phyloP scores from a whole-genome alignment of 2,888 invertebrate species.

The Petrolisthes cinctipes region DNA sequence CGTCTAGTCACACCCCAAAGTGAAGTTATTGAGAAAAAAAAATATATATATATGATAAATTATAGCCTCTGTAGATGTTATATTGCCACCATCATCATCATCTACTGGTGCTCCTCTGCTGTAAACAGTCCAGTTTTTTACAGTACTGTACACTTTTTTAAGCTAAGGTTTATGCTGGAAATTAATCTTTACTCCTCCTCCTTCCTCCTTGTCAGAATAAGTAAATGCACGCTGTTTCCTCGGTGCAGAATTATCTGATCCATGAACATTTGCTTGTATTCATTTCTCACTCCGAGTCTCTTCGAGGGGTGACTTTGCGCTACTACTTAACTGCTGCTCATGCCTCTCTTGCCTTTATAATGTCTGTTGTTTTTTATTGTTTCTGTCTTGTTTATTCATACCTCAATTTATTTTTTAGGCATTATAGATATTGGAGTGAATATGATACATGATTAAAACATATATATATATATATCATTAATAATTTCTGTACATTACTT shows the following conservation, averaged over 20 bases:
- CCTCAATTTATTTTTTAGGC: constrained; percentile 44
- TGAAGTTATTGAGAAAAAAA: constrained; percentile 54
- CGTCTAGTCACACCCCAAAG: constrained; percentile 63
- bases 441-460: constrained; percentile 32
- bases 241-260: neutral
- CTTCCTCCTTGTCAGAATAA: constrained; percentile 21
- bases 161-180: constrained; percentile 38
- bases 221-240: constrained; percentile 19
- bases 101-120: constrained; percentile 52
- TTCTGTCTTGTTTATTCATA: constrained; percentile 47
- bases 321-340: constrained; percentile 41
- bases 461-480: constrained; percentile 27
- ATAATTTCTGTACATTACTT: constrained; percentile 19
- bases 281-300: neutral
- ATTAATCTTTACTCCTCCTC: neutral
- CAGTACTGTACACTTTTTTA: constrained; percentile 16
- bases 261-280: neutral
- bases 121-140: constrained; percentile 36
- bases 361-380: constrained; percentile 30
- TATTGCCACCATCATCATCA: constrained; percentile 26
- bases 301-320: constrained; percentile 33
- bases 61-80: constrained; percentile 49
- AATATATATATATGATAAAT: constrained; percentile 28
- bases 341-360: constrained; percentile 45
- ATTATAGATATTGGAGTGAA: constrained; percentile 58